phyloP scores from a whole-genome alignment of 2,113 vertebrate genomes.

The Thunnus thynnus region DNA sequence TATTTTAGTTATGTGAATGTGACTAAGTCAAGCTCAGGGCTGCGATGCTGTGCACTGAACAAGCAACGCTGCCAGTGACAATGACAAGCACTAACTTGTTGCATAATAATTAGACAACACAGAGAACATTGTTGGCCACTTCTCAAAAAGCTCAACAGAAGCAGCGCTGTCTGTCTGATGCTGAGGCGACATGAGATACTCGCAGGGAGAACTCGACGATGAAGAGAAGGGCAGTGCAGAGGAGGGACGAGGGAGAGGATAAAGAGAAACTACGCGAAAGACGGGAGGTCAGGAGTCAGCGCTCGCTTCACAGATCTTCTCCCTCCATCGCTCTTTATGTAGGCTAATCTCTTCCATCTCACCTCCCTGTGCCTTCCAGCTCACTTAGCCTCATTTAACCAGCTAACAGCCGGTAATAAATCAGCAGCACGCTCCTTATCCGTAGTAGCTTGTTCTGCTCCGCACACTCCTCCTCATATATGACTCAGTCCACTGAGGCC shows the following conservation, averaged over 20 bases:
- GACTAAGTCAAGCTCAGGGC: background rate
- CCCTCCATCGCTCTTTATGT: conserved; percentile 61
- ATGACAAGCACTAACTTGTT: conserved; percentile 1
- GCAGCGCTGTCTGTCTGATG: background rate
- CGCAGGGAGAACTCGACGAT: background rate
- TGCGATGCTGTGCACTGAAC: background rate
- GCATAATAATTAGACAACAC: conserved; percentile 27
- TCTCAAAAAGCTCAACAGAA: conserved; percentile 13
- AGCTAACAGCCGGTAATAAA: conserved; percentile 71
- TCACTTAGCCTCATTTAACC: conserved; percentile 79
- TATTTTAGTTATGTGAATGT: background rate
- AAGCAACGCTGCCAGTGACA: background rate
- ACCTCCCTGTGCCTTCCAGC: conserved; percentile 53
- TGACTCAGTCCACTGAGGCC: conserved; percentile 37
- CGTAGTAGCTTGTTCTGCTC: conserved; percentile 41
- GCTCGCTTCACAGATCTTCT: conserved; percentile 41
- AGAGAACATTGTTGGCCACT: background rate
- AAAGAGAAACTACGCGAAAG: conserved; percentile 25
- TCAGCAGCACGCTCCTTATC: conserved; percentile 69
- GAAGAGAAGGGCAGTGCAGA: background rate
- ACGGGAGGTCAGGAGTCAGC: conserved; percentile 47
- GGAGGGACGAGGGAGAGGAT: conserved; percentile 9
- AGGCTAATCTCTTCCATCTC: conserved; percentile 78
- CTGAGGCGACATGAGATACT: background rate
- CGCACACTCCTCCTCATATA: conserved; percentile 62